These are phyloP conservation scores for Tricholaema leucomelas DNA, from an alignment of 2,113 vertebrate genomes.

Conservation along the genomic window DNA sequence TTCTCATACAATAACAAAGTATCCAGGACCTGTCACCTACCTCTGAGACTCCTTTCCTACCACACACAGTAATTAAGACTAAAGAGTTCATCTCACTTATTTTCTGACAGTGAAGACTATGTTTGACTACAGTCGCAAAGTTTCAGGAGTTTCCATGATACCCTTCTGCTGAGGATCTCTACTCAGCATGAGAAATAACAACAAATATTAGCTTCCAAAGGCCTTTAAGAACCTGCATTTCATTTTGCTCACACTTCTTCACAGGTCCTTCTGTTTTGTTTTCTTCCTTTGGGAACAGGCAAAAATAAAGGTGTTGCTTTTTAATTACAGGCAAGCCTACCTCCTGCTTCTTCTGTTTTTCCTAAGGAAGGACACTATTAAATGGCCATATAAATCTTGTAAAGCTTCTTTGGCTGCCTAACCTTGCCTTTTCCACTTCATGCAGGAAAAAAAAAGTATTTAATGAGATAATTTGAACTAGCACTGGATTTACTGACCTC, in stretches of 20 bases:
- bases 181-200: neutral
- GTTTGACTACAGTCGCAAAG: neutral
- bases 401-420: neutral
- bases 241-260: neutral
- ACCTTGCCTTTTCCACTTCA: neutral
- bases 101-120: conserved; percentile 12
- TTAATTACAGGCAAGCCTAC: neutral
- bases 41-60: conserved; percentile 15
- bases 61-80: neutral
- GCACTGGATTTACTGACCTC: neutral
- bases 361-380: neutral
- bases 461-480: neutral
- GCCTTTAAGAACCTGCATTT: neutral
- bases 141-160: neutral
- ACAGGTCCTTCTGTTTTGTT: neutral
- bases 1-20: neutral
- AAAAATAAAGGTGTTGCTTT: neutral
- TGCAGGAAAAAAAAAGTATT: neutral
- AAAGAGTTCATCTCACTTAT: neutral
- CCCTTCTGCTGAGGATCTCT: neutral
- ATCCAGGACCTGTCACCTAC: neutral
- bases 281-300: neutral
- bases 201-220: neutral
- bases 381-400: neutral
- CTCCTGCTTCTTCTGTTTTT: neutral